Evolutionary conservation across 2,113 vertebrate genomes (phyloP).

Genomic region (Hyla sarda): DNA sequence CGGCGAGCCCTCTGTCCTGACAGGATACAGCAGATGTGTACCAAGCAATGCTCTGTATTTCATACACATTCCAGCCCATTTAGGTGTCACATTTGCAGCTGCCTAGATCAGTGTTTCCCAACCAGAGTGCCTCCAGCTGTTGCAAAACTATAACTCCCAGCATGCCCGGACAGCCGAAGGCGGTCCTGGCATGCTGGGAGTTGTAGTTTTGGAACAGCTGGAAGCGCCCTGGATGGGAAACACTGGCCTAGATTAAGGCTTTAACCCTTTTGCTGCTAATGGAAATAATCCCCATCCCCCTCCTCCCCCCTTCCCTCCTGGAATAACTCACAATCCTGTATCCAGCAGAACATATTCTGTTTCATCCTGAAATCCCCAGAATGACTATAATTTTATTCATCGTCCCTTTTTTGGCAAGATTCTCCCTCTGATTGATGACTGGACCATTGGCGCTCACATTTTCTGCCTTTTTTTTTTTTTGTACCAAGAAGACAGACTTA

Average conservation of each 20-base stretch:
- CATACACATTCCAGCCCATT: background rate
- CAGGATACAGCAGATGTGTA: conserved; percentile 20
- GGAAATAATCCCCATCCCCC: too few species aligned
- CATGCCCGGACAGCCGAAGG: too few species aligned
- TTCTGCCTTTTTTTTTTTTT: background rate
- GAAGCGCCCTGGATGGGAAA: too few species aligned
- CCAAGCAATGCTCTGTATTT: background rate
- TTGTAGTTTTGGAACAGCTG: too few species aligned
- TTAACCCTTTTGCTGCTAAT: background rate
- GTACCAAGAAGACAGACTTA: background rate
- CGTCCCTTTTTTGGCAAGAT: background rate
- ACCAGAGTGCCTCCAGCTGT: too few species aligned
- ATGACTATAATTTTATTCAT: background rate
- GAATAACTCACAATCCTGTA: background rate
- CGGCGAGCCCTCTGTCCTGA: background rate
- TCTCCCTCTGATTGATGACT: background rate
- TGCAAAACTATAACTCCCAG: too few species aligned
- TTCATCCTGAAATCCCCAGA: background rate
- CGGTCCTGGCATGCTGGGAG: too few species aligned
- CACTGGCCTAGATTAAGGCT: too few species aligned
- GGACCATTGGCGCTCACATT: background rate
- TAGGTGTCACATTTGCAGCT: background rate
- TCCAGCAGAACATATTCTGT: background rate
- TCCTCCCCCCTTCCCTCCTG: background rate
- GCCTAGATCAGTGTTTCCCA: too few species aligned